Base-by-base conservation (phyloP, 2,888 invertebrate species). In the Acleris literana region DNA sequence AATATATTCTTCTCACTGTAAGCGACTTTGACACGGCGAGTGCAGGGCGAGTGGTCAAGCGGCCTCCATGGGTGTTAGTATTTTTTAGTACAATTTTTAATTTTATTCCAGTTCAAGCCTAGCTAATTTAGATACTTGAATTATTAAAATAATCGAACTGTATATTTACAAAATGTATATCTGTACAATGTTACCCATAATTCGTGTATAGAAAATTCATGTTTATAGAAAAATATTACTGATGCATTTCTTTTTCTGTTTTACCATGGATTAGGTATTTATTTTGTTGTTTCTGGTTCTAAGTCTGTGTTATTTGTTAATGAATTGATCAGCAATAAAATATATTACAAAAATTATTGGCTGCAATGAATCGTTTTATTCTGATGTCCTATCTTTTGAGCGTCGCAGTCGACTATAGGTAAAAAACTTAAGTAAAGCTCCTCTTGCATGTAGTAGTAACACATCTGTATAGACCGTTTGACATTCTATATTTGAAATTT, bases 271-370 rank as follows among this genome's bases (percentile, higher is more conserved):
- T 86, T 84, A 87, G 91, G 90, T 92, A 91, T 92, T 92, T 92
- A 91, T 92, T 90, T 89, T 89, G 89, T 92, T 92, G 81, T 85
- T 82, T 82, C 86, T 88, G 91, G 88, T 90, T 89, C 82, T 87
- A 86, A 90, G 88, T 90, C 86, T 90, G 83, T 88, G 87, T 90
- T 90, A 85, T 87, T 89, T 90, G 91, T 90, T 90, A 87, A 84
- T 80, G 71, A 84, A 85, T 87, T 85, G 84, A 89, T 87, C 90
- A 88, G 83, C 85, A 87, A 88, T 91, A 87, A 88, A 90, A 86
- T 87, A 85, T 88, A 87, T 87, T 86, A 84, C 83, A 81, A 81
- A 61, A 79, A 80, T 79, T 83, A 83, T 84, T 83, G 82, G 77
- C 83, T 86, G 85, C 76, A 83, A 70, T 66, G 20, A 46, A 25